Percentiles rank a stretch among this genome's conserved stretches.
Conservation (phyloP, 2,113 vertebrate genomes). For the Okapia johnstoni region DNA sequence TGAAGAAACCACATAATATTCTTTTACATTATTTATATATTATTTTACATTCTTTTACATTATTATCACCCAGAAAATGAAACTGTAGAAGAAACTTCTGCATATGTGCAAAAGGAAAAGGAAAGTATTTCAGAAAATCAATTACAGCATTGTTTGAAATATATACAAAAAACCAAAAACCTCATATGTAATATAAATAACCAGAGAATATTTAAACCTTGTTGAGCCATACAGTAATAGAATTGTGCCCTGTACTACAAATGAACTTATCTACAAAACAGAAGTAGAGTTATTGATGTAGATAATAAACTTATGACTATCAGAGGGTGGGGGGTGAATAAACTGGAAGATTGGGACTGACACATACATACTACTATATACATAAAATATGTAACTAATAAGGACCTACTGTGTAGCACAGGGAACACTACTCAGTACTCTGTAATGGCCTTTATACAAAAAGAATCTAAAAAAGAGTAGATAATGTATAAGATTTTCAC, state of each 20-base stretch:
- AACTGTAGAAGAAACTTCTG: neutral
- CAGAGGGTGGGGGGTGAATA: neutral
- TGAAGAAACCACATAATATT: neutral
- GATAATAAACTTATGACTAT: neutral
- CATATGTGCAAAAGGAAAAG: neutral
- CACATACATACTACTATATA: neutral
- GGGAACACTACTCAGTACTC: neutral
- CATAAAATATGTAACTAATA: neutral
- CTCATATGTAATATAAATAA: neutral
- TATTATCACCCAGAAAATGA: neutral
- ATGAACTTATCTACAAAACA: neutral
- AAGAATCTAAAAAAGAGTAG: neutral
- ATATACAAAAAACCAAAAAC: neutral
- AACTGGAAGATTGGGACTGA: neutral
- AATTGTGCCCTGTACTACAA: neutral
- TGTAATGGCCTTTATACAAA: neutral
- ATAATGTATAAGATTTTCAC: neutral
- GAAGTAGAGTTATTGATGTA: neutral
- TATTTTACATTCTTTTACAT: neutral
- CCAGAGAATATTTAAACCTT: neutral
- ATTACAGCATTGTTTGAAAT: neutral
- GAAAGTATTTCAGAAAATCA: neutral
- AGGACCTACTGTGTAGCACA: neutral
- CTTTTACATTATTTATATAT: neutral
- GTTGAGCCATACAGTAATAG: neutral